Evolutionary conservation across 2,888 invertebrate species (phyloP).

Genomic region (Hypsopygia costalis): DNA sequence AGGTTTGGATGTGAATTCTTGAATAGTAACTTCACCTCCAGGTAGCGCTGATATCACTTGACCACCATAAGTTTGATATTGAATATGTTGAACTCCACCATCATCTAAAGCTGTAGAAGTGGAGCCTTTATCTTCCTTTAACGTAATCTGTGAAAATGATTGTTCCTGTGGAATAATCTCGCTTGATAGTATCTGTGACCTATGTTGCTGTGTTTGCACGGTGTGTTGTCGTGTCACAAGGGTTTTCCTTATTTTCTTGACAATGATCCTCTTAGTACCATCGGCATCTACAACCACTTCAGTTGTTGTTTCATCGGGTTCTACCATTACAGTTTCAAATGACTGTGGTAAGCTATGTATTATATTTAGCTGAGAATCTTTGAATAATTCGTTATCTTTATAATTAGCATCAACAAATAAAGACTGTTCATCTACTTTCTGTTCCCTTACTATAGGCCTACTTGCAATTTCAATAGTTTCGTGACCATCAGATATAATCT

Average conservation of each 20-base stretch:
- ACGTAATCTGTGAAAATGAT: constrained; percentile 84
- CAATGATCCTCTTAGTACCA: constrained; percentile 89
- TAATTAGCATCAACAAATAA: constrained; percentile 88
- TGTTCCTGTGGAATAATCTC: constrained; percentile 82
- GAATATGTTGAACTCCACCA: constrained; percentile 82
- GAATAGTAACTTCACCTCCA: constrained; percentile 82
- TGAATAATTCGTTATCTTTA: constrained; percentile 71
- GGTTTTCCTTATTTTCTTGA: constrained; percentile 86
- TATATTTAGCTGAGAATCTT: constrained; percentile 85
- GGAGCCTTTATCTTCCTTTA: constrained; percentile 83
- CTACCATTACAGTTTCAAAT: constrained; percentile 90
- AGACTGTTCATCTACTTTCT: constrained; percentile 78
- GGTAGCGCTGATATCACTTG: constrained; percentile 82
- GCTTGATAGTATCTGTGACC: constrained; percentile 75
- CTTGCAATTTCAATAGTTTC: constrained; percentile 88
- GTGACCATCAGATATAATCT: constrained; percentile 82
- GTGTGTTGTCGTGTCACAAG: constrained; percentile 84
- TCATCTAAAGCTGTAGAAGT: constrained; percentile 80
- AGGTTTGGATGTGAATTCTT: constrained; percentile 84
- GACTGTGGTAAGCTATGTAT: constrained; percentile 86
- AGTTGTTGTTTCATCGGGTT: constrained; percentile 91
- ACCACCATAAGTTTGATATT: constrained; percentile 83
- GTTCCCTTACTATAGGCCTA: constrained; percentile 75
- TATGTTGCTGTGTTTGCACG: constrained; percentile 81
- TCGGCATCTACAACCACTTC: constrained; percentile 90